These are phyloP conservation scores for Momotus momota DNA, from an alignment of 2,797 vertebrate species.

Conservation along the genomic window DNA sequence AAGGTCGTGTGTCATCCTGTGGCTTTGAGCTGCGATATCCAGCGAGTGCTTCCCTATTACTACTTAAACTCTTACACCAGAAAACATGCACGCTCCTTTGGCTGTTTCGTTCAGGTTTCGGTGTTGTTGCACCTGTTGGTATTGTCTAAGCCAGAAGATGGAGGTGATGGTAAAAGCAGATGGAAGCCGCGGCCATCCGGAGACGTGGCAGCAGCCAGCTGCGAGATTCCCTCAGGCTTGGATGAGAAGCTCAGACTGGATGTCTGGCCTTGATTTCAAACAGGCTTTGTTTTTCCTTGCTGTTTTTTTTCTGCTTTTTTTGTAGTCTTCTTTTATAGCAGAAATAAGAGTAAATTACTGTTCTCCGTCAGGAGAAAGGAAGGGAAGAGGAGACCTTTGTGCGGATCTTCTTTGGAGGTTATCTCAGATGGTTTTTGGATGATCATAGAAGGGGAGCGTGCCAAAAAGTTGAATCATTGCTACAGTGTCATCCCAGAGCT, in stretches of 20 bases:
- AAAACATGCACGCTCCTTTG: background rate
- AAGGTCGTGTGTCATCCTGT: background rate
- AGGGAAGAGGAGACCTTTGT: background rate
- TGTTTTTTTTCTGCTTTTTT: background rate
- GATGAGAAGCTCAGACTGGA: background rate
- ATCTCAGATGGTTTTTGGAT: conserved; percentile 49
- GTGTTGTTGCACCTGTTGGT: conserved; percentile 32
- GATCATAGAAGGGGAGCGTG: background rate
- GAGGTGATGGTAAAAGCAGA: conserved; percentile 28
- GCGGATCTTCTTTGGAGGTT: background rate
- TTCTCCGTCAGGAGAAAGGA: background rate
- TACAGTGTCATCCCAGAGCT: background rate
- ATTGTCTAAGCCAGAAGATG: background rate
- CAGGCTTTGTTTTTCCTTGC: background rate
- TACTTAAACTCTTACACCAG: background rate
- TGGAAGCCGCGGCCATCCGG: fast-evolving
- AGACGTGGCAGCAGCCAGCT: background rate
- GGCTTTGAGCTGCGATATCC: background rate
- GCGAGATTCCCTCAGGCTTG: conserved; percentile 4
- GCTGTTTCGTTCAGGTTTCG: background rate
- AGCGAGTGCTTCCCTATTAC: background rate
- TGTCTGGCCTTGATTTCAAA: background rate
- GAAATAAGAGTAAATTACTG: background rate
- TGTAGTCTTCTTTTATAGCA: background rate
- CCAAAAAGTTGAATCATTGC: conserved; percentile 41